Evolutionary conservation across 1,140 invertebrate species (phyloP).

Genomic region (Heliconius hermathena): DNA sequence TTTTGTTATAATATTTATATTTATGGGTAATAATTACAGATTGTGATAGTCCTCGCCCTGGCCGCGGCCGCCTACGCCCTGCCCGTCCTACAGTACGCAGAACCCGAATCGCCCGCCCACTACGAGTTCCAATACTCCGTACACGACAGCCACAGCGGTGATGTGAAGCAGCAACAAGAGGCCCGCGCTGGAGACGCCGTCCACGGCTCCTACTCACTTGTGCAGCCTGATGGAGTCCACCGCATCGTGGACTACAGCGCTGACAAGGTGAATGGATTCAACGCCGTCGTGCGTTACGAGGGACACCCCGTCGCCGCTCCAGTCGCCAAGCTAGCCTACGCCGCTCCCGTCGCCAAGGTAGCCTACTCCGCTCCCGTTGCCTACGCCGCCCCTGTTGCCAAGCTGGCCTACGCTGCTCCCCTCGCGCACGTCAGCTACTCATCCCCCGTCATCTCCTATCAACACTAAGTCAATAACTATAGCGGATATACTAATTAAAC

Average conservation of each 20-base stretch:
- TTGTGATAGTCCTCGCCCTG: constrained; percentile 56
- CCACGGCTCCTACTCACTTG: constrained; percentile 82
- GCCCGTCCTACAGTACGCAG: constrained; percentile 60
- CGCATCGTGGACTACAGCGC: constrained; percentile 85
- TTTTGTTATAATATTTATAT: neutral
- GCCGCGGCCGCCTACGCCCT: constrained; percentile 58
- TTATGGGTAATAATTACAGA: constrained; percentile 48
- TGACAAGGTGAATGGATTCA: constrained; percentile 62
- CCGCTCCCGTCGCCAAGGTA: constrained; percentile 45
- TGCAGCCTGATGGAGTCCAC: constrained; percentile 82
- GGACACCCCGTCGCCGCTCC: constrained; percentile 46
- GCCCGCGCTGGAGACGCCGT: constrained; percentile 82
- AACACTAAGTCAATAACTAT: constrained; percentile 49
- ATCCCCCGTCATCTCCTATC: constrained; percentile 61
- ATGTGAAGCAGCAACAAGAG: constrained; percentile 76
- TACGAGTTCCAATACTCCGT: constrained; percentile 86
- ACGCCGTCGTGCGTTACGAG: constrained; percentile 65
- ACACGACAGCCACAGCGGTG: constrained; percentile 82
- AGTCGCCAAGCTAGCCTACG: no score
- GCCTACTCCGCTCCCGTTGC: constrained; percentile 53
- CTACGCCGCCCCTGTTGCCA: constrained; percentile 45
- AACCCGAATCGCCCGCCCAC: constrained; percentile 83
- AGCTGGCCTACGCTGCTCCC: constrained; percentile 50
- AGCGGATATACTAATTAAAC: constrained; percentile 44
- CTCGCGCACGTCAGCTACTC: constrained; percentile 58